These are phyloP conservation scores for Coenobita brevimanus DNA, from an alignment of 1,140 invertebrate genomes.

Conservation along the genomic window DNA sequence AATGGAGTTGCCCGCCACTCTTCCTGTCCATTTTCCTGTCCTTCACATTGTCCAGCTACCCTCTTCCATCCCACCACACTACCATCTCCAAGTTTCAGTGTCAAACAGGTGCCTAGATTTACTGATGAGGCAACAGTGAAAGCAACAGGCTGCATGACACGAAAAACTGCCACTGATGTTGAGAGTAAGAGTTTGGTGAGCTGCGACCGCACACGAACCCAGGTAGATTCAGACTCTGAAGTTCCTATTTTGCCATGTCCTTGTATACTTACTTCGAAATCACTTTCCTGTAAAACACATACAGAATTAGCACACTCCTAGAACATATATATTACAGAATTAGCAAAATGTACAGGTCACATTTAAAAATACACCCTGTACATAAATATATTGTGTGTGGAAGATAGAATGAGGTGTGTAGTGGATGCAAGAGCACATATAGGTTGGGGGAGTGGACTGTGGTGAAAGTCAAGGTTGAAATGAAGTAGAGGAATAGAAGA, in stretches of 20 bases:
- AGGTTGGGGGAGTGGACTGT: too few relatives aligned
- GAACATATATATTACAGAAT: too few relatives aligned
- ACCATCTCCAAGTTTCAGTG: constrained; percentile 55
- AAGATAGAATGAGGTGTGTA: too few relatives aligned
- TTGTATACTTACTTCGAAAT: constrained; percentile 12
- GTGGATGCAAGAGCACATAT: too few relatives aligned
- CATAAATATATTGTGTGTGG: too few relatives aligned
- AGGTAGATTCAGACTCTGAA: constrained; percentile 5
- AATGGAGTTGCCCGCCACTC: constrained; percentile 30
- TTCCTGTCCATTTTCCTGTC: neutral
- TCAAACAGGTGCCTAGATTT: constrained; percentile 44
- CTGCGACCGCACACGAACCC: constrained; percentile 17
- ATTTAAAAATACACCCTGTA: too few relatives aligned
- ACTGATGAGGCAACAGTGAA: neutral
- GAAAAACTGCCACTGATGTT: neutral
- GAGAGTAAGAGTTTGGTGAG: neutral
- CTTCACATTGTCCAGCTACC: constrained; percentile 25
- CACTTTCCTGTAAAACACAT: constrained; percentile 49
- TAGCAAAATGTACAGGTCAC: too few relatives aligned
- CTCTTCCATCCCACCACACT: constrained; percentile 41
- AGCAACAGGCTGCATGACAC: neutral
- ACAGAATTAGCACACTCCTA: too few relatives aligned
- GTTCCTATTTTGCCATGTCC: constrained; percentile 8
- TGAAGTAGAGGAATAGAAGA: too few relatives aligned
- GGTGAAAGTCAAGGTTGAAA: too few relatives aligned